Evolutionary conservation across 2,888 invertebrate genomes (phyloP).

Genomic region (Diplolepis rosae): DNA sequence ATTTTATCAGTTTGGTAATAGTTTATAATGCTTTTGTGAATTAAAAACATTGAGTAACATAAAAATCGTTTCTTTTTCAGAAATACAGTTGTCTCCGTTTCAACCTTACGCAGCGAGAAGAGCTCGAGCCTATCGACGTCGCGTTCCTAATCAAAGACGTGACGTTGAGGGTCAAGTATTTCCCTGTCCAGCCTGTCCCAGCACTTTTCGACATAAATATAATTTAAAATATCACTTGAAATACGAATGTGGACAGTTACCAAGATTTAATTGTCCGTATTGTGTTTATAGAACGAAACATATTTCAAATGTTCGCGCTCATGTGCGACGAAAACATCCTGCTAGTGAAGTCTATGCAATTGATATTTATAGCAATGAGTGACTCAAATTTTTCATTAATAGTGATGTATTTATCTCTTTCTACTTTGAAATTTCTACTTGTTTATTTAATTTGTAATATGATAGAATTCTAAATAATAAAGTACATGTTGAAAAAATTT

Average conservation of each 20-base stretch:
- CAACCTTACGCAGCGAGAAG: conserved; percentile 12
- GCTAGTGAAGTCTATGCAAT: not conserved
- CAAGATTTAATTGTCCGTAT: conserved; percentile 8
- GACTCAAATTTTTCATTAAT: not conserved
- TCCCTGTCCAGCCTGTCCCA: conserved; percentile 14
- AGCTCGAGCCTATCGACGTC: conserved; percentile 16
- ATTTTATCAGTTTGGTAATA: not conserved
- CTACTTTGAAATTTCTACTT: not conserved
- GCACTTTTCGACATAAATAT: conserved; percentile 12
- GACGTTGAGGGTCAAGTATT: conserved; percentile 29
- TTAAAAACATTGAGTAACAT: not conserved
- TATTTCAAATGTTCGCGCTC: conserved; percentile 12
- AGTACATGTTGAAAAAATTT: not conserved
- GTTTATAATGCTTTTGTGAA: not conserved
- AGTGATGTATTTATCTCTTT: not conserved
- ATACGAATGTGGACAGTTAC: conserved; percentile 1
- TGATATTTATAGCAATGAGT: conserved; percentile 8
- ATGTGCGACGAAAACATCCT: not conserved
- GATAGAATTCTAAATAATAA: not conserved
- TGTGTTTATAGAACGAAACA: not conserved
- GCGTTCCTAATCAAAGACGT: conserved; percentile 1
- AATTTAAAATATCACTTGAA: conserved; percentile 11
- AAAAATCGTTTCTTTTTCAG: conserved; percentile 7
- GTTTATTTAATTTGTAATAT: not conserved
- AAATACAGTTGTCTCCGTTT: not conserved